A percentile compares a stretch with the other conserved stretches of the same genome.
phyloP scores from a whole-genome alignment of 92 coral and sea anemone species.

The Hydrozoanthus gracilis region DNA sequence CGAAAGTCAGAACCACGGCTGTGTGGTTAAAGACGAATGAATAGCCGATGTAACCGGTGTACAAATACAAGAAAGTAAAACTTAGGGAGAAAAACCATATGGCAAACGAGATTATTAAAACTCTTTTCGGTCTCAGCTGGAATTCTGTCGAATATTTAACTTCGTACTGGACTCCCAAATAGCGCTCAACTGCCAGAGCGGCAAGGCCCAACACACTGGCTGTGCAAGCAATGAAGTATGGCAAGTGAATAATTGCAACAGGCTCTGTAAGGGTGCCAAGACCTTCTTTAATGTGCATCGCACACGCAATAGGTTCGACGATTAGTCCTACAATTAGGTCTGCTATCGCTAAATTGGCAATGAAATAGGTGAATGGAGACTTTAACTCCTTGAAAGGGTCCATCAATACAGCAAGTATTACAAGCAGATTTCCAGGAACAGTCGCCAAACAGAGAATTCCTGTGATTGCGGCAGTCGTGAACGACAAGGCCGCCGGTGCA shows the following conservation, averaged over 20 bases:
- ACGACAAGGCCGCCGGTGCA: slow-evolving; percentile 51
- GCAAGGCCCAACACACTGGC: slow-evolving; percentile 56
- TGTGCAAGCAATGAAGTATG: slow-evolving; percentile 54
- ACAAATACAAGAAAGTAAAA: slow-evolving; percentile 12
- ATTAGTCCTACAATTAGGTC: slow-evolving; percentile 56
- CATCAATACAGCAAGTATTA: slow-evolving; percentile 49
- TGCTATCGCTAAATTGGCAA: slow-evolving; percentile 52
- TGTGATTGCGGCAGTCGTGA: slow-evolving; percentile 45
- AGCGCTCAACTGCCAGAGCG: slow-evolving; percentile 57
- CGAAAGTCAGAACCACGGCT: slow-evolving; percentile 26
- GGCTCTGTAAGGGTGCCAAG: slow-evolving; percentile 13
- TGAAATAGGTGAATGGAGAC: slow-evolving; percentile 50
- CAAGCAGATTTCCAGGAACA: slow-evolving; percentile 64
- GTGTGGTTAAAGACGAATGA: slow-evolving; percentile 38
- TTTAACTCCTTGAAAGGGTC: slow-evolving; percentile 59
- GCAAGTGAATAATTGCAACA: slow-evolving; percentile 41
- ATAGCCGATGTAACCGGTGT: slow-evolving; percentile 33
- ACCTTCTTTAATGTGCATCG: slow-evolving; percentile 48
- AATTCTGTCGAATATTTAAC: slow-evolving; percentile 47
- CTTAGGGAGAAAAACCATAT: slow-evolving; percentile 25
- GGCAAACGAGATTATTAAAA: slow-evolving; percentile 18
- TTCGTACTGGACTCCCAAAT: slow-evolving; percentile 50
- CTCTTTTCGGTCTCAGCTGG: slow-evolving; percentile 44
- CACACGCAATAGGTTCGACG: slow-evolving; percentile 44
- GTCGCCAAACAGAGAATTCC: slow-evolving; percentile 34